phyloP scores from a whole-genome alignment of 2,888 invertebrate species.

The Xylota segnis region DNA sequence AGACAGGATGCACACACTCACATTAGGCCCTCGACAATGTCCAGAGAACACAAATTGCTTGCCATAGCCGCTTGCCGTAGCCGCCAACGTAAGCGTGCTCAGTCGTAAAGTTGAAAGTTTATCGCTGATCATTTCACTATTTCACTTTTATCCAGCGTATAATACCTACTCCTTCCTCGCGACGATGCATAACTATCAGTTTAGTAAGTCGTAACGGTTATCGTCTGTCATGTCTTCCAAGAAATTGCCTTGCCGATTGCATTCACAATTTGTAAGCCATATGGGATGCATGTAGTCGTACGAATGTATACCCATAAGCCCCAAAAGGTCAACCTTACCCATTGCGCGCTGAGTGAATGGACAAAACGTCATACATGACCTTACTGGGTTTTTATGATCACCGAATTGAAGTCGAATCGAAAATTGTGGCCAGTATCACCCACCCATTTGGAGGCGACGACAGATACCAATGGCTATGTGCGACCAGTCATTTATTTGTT shows the following conservation, averaged over 20 bases:
- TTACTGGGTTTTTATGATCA: slow-evolving; percentile 40
- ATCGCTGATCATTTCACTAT: slow-evolving; percentile 73
- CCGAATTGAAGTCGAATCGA: slow-evolving; percentile 3
- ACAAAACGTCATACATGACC: slow-evolving; percentile 25
- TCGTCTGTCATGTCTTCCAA: slow-evolving; percentile 57
- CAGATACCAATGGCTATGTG: slow-evolving; percentile 1
- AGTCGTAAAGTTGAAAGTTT: slow-evolving; percentile 74
- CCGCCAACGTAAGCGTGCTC: slow-evolving; percentile 55
- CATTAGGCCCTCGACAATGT: slow-evolving; percentile 35
- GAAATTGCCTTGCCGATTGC: slow-evolving; percentile 60
- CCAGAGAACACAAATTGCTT: slow-evolving; percentile 50
- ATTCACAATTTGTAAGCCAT: slow-evolving; percentile 51
- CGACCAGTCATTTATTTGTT: slow-evolving; percentile 11
- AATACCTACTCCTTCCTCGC: slow-evolving; percentile 45
- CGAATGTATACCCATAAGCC: neutral
- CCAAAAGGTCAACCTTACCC: slow-evolving; percentile 53
- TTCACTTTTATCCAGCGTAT: slow-evolving; percentile 68
- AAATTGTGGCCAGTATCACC: slow-evolving; percentile 20
- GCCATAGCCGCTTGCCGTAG: slow-evolving; percentile 27
- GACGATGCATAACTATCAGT: slow-evolving; percentile 64
- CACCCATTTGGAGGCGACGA: slow-evolving; percentile 28
- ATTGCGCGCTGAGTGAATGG: slow-evolving; percentile 38
- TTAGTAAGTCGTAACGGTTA: slow-evolving; percentile 62
- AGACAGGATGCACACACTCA: slow-evolving; percentile 43
- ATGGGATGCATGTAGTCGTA: slow-evolving; percentile 23